A percentile compares a stretch with the other conserved stretches of the same genome.
These are phyloP conservation scores for Sialis fuliginosa DNA, from an alignment of 2,888 invertebrate species.

Conservation along the genomic window DNA sequence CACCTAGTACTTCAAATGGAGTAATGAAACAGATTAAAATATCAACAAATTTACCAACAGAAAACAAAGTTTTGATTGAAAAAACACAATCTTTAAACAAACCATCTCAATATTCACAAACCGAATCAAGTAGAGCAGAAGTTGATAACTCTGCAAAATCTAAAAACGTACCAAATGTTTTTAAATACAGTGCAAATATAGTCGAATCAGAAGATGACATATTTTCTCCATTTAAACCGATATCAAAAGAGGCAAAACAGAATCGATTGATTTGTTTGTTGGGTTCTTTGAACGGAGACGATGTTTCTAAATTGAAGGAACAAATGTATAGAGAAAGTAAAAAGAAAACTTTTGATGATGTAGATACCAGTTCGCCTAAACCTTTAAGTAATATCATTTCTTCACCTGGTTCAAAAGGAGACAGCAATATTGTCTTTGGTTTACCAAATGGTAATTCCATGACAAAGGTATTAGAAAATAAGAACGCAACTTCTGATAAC, in stretches of 20 bases:
- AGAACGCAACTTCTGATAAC: too few species aligned
- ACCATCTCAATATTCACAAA: not conserved
- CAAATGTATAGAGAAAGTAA: too few species aligned
- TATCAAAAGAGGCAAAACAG: constrained; percentile 1
- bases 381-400: too few species aligned
- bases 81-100: not conserved
- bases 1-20: too few species aligned
- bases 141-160: not conserved
- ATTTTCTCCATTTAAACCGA: constrained; percentile 3
- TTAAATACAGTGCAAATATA: not conserved
- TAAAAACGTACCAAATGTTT: not conserved
- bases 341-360: too few species aligned
- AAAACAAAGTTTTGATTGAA: not conserved
- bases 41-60: too few species aligned
- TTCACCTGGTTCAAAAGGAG: too few species aligned
- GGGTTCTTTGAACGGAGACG: constrained; percentile 25
- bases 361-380: too few species aligned
- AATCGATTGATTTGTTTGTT: constrained; percentile 17
- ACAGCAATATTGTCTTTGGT: too few species aligned
- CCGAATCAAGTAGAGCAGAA: not conserved
- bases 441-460: too few species aligned
- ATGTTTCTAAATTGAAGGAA: not conserved
- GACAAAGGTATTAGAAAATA: too few species aligned
- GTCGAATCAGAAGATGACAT: not conserved
- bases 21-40: too few species aligned